Evolutionary conservation across 2,888 invertebrate genomes (phyloP).

Genomic region (Drosophila neutralis): DNA sequence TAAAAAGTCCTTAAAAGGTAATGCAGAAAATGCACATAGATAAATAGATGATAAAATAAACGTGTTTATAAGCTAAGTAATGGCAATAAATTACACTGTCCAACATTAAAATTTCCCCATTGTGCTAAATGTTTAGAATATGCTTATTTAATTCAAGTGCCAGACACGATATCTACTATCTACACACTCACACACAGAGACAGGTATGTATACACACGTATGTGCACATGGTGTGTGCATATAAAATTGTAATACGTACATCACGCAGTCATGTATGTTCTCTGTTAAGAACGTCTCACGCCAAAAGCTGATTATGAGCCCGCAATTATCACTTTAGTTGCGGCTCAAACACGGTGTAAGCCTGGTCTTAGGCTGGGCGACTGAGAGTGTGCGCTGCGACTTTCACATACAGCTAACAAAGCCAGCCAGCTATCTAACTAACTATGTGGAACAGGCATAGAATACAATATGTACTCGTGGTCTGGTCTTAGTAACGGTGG

Average conservation of each 20-base stretch:
- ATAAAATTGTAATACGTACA: slow-evolving; percentile 27
- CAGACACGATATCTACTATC: slow-evolving; percentile 28
- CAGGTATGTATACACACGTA: slow-evolving; percentile 18
- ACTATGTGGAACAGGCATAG: slow-evolving; percentile 52
- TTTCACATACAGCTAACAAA: slow-evolving; percentile 46
- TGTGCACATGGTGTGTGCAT: slow-evolving; percentile 3
- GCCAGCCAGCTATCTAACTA: background rate
- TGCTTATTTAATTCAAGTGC: slow-evolving; percentile 8
- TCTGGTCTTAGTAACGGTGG: slow-evolving; percentile 57
- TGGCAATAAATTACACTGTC: slow-evolving; percentile 20
- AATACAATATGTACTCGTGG: slow-evolving; percentile 38
- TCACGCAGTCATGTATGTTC: slow-evolving; percentile 40
- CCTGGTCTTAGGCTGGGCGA: slow-evolving; percentile 54
- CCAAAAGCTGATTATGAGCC: slow-evolving; percentile 76
- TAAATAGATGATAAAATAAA: background rate
- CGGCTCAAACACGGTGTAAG: slow-evolving; percentile 58
- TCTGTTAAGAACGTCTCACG: slow-evolving; percentile 55
- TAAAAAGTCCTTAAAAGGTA: background rate
- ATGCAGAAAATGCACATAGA: background rate
- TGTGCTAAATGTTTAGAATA: slow-evolving; percentile 17
- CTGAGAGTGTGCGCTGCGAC: slow-evolving; percentile 22
- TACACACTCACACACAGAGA: background rate
- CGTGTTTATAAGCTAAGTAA: slow-evolving; percentile 18
- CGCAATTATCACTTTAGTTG: slow-evolving; percentile 74
- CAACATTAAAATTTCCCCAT: slow-evolving; percentile 22